These are phyloP conservation scores for Zoroaster sp. DNA, from an alignment of 53 echinoderm and acorn worm species.

Conservation along the genomic window DNA sequence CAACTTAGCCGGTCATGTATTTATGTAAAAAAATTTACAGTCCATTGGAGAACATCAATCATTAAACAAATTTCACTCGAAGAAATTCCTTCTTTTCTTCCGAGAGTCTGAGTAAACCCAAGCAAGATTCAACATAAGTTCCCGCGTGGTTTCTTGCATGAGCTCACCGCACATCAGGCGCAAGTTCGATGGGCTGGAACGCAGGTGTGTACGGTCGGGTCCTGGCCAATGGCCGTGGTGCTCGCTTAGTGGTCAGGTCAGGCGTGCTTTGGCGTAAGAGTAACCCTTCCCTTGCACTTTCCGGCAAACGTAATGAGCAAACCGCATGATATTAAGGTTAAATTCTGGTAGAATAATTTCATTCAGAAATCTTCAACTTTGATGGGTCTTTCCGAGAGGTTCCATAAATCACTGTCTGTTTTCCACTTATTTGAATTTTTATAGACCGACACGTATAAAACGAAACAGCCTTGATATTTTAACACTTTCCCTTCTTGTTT, in stretches of 20 bases:
- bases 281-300: slow-evolving; percentile 43
- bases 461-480: too few relatives aligned
- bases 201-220: slow-evolving; percentile 40
- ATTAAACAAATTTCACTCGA: not conserved
- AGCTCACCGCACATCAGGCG: slow-evolving; percentile 23
- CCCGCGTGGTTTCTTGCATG: slow-evolving; percentile 19
- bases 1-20: too few relatives aligned
- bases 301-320: slow-evolving; percentile 25
- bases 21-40: not conserved
- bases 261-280: not conserved
- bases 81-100: not conserved
- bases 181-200: slow-evolving; percentile 23
- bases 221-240: not conserved
- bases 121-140: not conserved
- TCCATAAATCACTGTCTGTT: not conserved
- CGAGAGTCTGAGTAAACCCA: not conserved
- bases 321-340: slow-evolving; percentile 15
- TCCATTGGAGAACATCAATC: slow-evolving; percentile 3
- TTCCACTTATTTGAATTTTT: not conserved
- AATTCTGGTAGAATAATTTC: not conserved
- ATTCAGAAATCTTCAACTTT: not conserved
- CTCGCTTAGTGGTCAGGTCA: slow-evolving; percentile 8
- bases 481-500: too few relatives aligned
- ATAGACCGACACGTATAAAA: too few relatives aligned
- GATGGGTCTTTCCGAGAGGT: not conserved